Conservation (phyloP, 2,113 vertebrate species). For the Irena cyanogastra region DNA sequence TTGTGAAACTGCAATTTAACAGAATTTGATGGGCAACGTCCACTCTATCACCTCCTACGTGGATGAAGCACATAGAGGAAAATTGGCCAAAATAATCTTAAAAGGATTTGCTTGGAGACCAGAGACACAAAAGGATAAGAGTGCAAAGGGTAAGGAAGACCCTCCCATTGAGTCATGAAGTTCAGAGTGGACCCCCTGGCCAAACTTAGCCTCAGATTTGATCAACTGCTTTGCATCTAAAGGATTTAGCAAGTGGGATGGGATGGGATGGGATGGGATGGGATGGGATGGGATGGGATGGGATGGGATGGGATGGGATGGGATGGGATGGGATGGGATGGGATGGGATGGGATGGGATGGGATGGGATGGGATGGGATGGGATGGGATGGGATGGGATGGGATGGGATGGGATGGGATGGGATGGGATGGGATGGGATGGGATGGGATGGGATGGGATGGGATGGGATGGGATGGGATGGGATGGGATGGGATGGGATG, state of each 20-base stretch:
- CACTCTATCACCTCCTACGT: fast-evolving
- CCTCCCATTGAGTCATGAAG: not conserved
- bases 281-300: not conserved
- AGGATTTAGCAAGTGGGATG: not conserved
- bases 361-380: not conserved
- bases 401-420: not conserved
- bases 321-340: not conserved
- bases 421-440: not conserved
- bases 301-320: not conserved
- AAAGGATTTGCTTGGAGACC: not conserved
- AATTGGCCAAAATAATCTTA: not conserved
- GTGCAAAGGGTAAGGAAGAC: not conserved
- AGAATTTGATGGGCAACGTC: not conserved
- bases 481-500: not conserved
- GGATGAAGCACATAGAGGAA: not conserved
- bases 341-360: not conserved
- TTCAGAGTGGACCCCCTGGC: not conserved
- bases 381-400: not conserved
- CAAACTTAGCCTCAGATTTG: not conserved
- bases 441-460: not conserved
- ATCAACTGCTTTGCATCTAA: not conserved
- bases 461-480: not conserved
- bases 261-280: not conserved
- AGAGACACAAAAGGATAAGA: not conserved
- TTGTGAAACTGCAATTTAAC: not conserved